Percentiles rank a stretch among this genome's conserved stretches.
Evolutionary conservation across 1,140 invertebrate genomes (phyloP).

Genomic region (Caerostris extrusa): DNA sequence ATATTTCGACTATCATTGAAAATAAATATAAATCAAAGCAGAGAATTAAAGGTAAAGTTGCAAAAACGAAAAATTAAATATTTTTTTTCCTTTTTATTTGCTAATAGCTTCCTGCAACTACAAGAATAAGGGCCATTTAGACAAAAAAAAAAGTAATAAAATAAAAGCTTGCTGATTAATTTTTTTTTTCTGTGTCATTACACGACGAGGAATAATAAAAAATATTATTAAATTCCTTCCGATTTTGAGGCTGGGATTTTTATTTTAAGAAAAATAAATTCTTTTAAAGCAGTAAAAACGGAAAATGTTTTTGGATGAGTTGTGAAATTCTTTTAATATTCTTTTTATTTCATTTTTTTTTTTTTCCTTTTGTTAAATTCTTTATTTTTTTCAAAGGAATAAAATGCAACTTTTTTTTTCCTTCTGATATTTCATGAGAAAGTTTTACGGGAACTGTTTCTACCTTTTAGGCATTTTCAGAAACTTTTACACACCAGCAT

Average conservation of each 20-base stretch:
- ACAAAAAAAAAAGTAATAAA: not conserved
- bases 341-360: not conserved
- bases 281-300: no score
- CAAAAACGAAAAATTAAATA: not conserved
- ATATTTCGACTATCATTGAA: not conserved
- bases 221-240: not conserved
- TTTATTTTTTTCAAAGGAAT: no score
- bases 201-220: not conserved
- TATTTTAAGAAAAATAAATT: no score
- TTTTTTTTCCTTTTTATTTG: not conserved
- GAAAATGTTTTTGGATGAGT: no score
- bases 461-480: no score
- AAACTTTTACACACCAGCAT: no score
- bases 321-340: no score
- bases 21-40: slow-evolving; percentile 27
- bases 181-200: not conserved
- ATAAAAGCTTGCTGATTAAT: not conserved
- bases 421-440: no score
- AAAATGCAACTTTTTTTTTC: no score
- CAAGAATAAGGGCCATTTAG: not conserved
- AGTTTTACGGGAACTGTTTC: no score
- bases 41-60: not conserved
- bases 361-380: no score
- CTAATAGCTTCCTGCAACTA: not conserved
- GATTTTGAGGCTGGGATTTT: no score